Evolutionary conservation across 2,797 vertebrate species (phyloP).

Genomic region (Macropodus opercularis): DNA sequence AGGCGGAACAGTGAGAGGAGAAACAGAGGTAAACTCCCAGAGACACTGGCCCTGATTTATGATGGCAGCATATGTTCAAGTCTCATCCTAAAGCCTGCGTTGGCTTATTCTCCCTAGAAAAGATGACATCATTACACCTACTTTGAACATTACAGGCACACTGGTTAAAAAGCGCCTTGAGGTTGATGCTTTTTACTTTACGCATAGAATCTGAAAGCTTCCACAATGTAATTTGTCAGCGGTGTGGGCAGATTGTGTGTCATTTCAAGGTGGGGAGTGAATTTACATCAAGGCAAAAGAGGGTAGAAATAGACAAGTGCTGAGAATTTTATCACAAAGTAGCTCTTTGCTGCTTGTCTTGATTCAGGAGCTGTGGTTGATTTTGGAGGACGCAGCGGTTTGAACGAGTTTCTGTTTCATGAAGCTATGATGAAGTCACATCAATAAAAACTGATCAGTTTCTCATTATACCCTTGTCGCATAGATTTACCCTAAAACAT

Average conservation of each 20-base stretch:
- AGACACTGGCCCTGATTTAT: constrained; percentile 72
- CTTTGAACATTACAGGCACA: constrained; percentile 5
- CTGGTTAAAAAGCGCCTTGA: constrained; percentile 33
- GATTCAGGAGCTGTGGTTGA: constrained; percentile 9
- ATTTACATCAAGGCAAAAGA: neutral
- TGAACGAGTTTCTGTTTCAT: constrained; percentile 9
- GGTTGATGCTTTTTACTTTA: constrained; percentile 22
- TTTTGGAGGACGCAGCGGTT: constrained; percentile 7
- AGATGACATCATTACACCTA: constrained; percentile 17
- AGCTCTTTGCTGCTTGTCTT: neutral
- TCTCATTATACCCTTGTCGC: constrained; percentile 3
- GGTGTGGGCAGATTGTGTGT: constrained; percentile 16
- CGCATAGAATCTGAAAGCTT: constrained; percentile 16
- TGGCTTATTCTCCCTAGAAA: constrained; percentile 21
- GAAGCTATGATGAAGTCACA: constrained; percentile 18
- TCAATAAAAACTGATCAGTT: constrained; percentile 37
- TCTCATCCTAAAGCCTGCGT: constrained; percentile 39
- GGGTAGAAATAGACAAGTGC: constrained; percentile 5
- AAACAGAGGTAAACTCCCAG: constrained; percentile 67
- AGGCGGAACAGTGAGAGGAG: constrained; percentile 55
- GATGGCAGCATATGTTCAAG: constrained; percentile 62
- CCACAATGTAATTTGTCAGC: constrained; percentile 12
- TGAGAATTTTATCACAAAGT: neutral
- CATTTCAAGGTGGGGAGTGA: constrained; percentile 7
- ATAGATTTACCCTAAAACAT: constrained; percentile 31